phyloP scores from a whole-genome alignment of 1,140 invertebrate species.

The Aradophagus sp. region DNA sequence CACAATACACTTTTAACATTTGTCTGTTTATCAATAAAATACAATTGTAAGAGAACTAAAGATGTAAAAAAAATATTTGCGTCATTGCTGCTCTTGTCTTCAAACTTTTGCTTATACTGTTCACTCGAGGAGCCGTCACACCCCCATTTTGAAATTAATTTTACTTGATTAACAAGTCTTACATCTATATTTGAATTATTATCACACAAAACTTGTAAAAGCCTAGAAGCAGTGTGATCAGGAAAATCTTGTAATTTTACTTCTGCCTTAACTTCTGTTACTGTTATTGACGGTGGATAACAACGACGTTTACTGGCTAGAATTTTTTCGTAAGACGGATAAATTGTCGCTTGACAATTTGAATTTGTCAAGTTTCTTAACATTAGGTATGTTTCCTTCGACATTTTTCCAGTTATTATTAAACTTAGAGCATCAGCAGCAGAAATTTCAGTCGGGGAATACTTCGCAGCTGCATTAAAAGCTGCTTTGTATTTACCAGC shows the following conservation, averaged over 20 bases:
- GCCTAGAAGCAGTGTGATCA: conserved; percentile 44
- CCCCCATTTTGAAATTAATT: conserved; percentile 61
- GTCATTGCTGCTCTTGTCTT: conserved; percentile 44
- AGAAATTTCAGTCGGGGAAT: background rate
- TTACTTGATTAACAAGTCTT: background rate
- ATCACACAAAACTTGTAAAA: conserved; percentile 22
- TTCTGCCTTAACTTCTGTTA: conserved; percentile 48
- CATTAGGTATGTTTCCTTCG: conserved; percentile 5
- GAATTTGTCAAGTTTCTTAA: conserved; percentile 10
- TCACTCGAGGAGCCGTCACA: conserved; percentile 60
- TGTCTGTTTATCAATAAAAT: conserved; percentile 59
- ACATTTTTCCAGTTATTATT: conserved; percentile 12
- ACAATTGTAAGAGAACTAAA: conserved; percentile 54
- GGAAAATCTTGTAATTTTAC: conserved; percentile 51
- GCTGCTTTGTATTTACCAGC: conserved; percentile 17
- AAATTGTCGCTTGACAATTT: conserved; percentile 5
- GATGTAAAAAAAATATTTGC: conserved; percentile 27
- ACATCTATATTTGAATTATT: no score
- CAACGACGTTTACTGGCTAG: conserved; percentile 48
- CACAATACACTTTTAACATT: conserved; percentile 19
- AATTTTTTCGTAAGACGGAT: conserved; percentile 28
- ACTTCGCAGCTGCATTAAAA: conserved; percentile 8
- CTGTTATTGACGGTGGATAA: conserved; percentile 40
- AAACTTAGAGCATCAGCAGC: conserved; percentile 9
- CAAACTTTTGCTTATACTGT: conserved; percentile 64